These are phyloP conservation scores for Cyclargus thomasi DNA, from an alignment of 1,140 invertebrate genomes.

Conservation along the genomic window DNA sequence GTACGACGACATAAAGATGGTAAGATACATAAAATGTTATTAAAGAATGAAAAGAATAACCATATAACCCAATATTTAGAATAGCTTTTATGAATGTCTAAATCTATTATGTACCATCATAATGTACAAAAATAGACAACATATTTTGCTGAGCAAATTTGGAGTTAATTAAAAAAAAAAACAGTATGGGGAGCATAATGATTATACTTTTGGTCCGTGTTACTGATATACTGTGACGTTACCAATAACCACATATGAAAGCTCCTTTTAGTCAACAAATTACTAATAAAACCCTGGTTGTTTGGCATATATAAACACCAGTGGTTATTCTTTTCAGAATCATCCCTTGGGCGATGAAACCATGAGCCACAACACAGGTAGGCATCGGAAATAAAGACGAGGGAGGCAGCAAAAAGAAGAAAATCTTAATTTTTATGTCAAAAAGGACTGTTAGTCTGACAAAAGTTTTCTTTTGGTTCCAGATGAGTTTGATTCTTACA, in stretches of 20 bases:
- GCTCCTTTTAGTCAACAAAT: slow-evolving; percentile 70
- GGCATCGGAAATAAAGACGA: slow-evolving; percentile 48
- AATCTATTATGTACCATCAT: no score
- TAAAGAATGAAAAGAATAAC: no score
- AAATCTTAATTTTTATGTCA: slow-evolving; percentile 17
- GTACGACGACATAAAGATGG: slow-evolving; percentile 97
- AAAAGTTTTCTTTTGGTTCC: slow-evolving; percentile 78
- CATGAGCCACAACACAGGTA: slow-evolving; percentile 62
- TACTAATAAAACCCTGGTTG: slow-evolving; percentile 77
- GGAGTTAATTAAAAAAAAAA: no score
- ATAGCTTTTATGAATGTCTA: no score
- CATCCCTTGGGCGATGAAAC: slow-evolving; percentile 59
- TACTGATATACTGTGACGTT: slow-evolving; percentile 69
- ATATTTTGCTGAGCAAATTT: no score
- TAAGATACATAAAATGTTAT: slow-evolving; percentile 72
- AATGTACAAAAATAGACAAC: no score
- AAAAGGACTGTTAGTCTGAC: slow-evolving; percentile 27
- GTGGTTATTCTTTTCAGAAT: slow-evolving; percentile 77
- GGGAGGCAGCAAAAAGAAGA: slow-evolving; percentile 45
- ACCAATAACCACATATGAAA: slow-evolving; percentile 68
- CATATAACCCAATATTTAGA: no score
- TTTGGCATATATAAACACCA: slow-evolving; percentile 76
- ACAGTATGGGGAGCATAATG: slow-evolving; percentile 52
- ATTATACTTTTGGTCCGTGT: slow-evolving; percentile 73
- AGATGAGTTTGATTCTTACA: slow-evolving; percentile 99